phyloP scores from a whole-genome alignment of 2,113 vertebrate genomes.

The Halichoeres trimaculatus region DNA sequence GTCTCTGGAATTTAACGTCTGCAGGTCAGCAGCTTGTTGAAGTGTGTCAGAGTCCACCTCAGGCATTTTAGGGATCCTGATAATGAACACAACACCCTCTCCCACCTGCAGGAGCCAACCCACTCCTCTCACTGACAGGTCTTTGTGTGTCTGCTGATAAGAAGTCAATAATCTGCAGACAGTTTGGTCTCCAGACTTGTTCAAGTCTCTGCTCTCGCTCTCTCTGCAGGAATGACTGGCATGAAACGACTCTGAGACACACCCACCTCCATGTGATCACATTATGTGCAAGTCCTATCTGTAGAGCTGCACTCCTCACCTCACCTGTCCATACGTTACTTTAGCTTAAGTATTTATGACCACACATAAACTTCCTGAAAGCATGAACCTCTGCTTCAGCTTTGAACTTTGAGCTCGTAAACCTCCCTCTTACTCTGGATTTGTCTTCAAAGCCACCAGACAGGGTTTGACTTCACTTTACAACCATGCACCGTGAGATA shows the following conservation, averaged over 20 bases:
- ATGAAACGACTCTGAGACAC: slow-evolving; percentile 15
- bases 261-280: slow-evolving; percentile 10
- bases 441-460: background rate
- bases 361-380: background rate
- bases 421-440: background rate
- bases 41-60: background rate
- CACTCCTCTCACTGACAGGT: background rate
- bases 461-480: slow-evolving; percentile 1
- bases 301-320: rapidly evolving
- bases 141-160: background rate
- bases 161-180: too few relatives aligned
- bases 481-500: background rate
- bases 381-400: background rate
- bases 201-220: slow-evolving; percentile 19
- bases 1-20: slow-evolving; percentile 31
- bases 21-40: slow-evolving; percentile 6
- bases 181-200: slow-evolving; percentile 18
- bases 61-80: slow-evolving; percentile 1
- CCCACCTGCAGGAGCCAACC: too few relatives aligned
- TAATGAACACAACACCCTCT: background rate
- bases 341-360: too few relatives aligned
- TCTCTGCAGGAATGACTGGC: slow-evolving; percentile 59
- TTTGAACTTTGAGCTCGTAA: slow-evolving; percentile 30
- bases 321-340: background rate
- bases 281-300: background rate